Evolutionary conservation across 2,888 invertebrate species (phyloP).

Genomic region (Orthonychiurus folsomi): DNA sequence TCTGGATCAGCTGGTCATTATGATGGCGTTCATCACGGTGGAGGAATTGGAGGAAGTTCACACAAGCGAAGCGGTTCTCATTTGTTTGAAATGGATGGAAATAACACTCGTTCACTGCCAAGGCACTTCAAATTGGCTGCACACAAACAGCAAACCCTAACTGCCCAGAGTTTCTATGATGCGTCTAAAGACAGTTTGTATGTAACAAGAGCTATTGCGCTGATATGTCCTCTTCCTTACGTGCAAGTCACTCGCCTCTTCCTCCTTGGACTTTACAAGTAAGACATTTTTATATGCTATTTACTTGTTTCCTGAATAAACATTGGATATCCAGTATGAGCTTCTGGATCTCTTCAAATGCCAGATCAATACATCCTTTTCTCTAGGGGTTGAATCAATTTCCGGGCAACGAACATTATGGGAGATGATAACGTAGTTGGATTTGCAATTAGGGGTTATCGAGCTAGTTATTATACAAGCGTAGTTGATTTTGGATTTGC

Average conservation of each 20-base stretch:
- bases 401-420: no score
- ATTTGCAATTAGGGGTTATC: neutral
- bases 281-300: no score
- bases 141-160: constrained; percentile 57
- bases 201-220: constrained; percentile 89
- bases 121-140: constrained; percentile 78
- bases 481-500: no score
- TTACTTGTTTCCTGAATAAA: no score
- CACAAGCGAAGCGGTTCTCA: neutral
- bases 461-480: no score
- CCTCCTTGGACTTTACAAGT: constrained; percentile 78
- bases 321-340: no score
- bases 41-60: neutral
- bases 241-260: constrained; percentile 77
- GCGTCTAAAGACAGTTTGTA: constrained; percentile 85
- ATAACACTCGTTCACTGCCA: constrained; percentile 74
- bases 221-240: constrained; percentile 85
- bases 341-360: neutral
- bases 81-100: constrained; percentile 38
- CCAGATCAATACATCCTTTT: no score
- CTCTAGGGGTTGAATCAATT: no score
- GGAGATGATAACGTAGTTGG: neutral
- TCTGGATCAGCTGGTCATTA: constrained; percentile 13
- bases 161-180: constrained; percentile 78
- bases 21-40: neutral